Conservation (phyloP, 1,140 invertebrate species). For the Temnothorax longispinosus region DNA sequence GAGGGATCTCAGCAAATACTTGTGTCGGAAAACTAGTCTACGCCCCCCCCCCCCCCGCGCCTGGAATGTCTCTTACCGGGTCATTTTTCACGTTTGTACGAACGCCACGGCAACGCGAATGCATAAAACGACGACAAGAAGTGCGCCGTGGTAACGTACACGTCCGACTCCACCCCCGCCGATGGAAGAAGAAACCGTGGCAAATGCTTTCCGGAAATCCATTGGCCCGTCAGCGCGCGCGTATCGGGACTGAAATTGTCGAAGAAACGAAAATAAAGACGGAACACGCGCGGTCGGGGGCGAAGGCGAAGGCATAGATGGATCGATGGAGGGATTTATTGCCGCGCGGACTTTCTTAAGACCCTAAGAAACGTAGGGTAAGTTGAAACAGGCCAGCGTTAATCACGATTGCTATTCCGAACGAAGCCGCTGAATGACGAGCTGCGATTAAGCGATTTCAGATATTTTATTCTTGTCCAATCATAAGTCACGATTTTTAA, state of each 20-base stretch:
- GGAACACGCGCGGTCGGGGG: constrained; percentile 5
- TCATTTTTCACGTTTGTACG: constrained; percentile 71
- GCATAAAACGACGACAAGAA: constrained; percentile 68
- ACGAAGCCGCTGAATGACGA: background rate
- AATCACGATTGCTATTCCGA: background rate
- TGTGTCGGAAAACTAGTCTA: constrained; percentile 2
- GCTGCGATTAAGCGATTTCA: background rate
- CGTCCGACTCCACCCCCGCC: constrained; percentile 56
- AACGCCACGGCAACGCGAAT: constrained; percentile 48
- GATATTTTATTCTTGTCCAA: background rate
- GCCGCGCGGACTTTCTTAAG: constrained; percentile 23
- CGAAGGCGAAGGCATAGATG: background rate
- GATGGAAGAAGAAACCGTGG: constrained; percentile 70
- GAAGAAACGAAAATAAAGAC: constrained; percentile 73
- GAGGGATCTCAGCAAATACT: constrained; percentile 34
- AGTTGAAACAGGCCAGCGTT: constrained; percentile 29
- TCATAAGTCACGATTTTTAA: background rate
- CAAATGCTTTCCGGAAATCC: constrained; percentile 74
- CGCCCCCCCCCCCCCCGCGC: background rate
- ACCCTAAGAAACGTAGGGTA: constrained; percentile 2
- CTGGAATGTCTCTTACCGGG: constrained; percentile 54
- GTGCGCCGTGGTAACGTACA: constrained; percentile 37
- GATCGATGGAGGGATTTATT: constrained; percentile 48
- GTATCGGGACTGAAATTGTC: constrained; percentile 68
- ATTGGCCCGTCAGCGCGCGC: constrained; percentile 67